Percentiles rank a stretch among this genome's conserved stretches.
phyloP scores from a whole-genome alignment of 2,888 invertebrate species.

The Eurytoma californica region DNA sequence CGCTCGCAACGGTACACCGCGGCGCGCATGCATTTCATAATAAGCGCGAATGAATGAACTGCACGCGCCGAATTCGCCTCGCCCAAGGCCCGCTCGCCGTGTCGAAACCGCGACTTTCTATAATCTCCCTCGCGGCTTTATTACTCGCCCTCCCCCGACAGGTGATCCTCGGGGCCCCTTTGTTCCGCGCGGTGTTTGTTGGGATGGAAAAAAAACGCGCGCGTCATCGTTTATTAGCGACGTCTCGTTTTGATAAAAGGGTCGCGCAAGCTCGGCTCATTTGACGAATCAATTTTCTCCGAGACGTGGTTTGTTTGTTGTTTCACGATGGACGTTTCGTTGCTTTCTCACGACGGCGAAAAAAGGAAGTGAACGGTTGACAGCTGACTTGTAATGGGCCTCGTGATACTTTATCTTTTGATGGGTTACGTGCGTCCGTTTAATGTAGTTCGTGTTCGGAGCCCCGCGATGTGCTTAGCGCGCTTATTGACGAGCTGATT shows the following conservation, averaged over 20 bases:
- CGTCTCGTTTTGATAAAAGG: background rate
- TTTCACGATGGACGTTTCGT: background rate
- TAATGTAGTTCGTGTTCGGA: too few relatives aligned
- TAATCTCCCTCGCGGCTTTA: background rate
- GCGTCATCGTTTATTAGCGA: conserved; percentile 29
- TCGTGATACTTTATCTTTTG: too few relatives aligned
- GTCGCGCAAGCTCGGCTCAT: background rate
- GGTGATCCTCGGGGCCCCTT: background rate
- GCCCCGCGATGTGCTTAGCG: too few relatives aligned
- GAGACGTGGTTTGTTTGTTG: background rate
- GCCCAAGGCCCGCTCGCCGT: background rate
- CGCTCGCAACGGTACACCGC: conserved; percentile 28
- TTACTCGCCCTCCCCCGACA: background rate
- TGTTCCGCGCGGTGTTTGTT: background rate
- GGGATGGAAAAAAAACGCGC: background rate
- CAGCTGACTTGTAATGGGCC: too few relatives aligned
- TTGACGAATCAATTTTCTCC: conserved; percentile 25
- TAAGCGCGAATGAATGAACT: conserved; percentile 16
- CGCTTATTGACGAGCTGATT: too few relatives aligned
- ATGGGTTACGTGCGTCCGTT: too few relatives aligned
- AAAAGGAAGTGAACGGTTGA: too few relatives aligned
- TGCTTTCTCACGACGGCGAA: background rate
- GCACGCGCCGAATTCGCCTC: background rate
- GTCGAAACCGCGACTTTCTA: conserved; percentile 11
- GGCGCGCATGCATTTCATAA: conserved; percentile 30